These are phyloP conservation scores for Troides helena DNA, from an alignment of 2,888 invertebrate genomes.

Conservation along the genomic window DNA sequence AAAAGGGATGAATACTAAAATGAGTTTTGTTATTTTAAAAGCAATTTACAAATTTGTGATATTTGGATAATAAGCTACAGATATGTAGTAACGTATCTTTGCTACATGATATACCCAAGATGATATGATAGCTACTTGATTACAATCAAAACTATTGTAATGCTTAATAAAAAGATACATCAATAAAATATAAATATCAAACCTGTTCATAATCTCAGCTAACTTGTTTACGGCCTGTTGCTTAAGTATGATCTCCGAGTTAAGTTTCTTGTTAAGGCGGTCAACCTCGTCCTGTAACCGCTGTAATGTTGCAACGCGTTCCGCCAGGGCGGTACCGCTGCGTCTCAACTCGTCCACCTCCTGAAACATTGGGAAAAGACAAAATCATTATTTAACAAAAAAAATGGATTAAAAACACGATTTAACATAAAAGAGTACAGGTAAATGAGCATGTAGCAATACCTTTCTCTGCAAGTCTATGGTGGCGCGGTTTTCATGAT, in stretches of 20 bases:
- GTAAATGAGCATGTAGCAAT: conserved; percentile 5
- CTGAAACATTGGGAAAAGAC: conserved; percentile 43
- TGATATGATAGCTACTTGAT: no score
- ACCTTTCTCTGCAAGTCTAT: conserved; percentile 77
- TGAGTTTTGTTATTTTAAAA: no score
- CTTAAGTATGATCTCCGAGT: conserved; percentile 92
- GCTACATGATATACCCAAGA: no score
- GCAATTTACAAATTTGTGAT: no score
- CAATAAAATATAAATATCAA: neutral
- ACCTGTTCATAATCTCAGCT: conserved; percentile 97
- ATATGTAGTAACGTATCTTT: neutral
- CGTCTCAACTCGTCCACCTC: conserved; percentile 92
- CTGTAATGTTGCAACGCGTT: conserved; percentile 84
- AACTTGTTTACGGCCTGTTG: conserved; percentile 98
- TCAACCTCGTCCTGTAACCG: conserved; percentile 89
- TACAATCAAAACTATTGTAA: no score
- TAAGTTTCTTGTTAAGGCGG: conserved; percentile 89
- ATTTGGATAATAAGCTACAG: neutral
- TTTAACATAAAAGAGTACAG: neutral
- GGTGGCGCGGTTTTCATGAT: conserved; percentile 78
- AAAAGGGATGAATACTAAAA: neutral
- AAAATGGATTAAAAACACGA: neutral
- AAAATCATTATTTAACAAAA: neutral
- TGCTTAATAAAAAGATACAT: no score
- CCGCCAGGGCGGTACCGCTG: conserved; percentile 88